A percentile compares a stretch with the other conserved stretches of the same genome.
phyloP scores from a whole-genome alignment of 2,888 invertebrate species.

The Leptinotarsa peninsularis region DNA sequence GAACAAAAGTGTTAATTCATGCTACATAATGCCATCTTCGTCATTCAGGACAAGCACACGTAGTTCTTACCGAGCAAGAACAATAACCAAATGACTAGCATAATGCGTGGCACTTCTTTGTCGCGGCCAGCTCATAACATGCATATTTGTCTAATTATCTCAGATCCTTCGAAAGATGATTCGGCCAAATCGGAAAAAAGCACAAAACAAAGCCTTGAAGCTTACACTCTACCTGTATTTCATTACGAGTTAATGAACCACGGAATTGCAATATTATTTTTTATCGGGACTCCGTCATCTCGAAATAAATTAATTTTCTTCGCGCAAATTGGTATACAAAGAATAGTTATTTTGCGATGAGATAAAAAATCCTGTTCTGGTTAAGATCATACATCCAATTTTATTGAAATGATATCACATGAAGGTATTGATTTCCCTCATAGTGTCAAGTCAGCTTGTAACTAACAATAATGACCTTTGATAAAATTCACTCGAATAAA shows the following conservation, averaged over 20 bases:
- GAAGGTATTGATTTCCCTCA: background rate
- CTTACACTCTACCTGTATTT: constrained; percentile 43
- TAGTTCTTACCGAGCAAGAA: constrained; percentile 54
- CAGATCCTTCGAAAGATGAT: constrained; percentile 56
- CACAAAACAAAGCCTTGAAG: constrained; percentile 32
- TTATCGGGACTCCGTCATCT: constrained; percentile 22
- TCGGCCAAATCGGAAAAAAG: constrained; percentile 50
- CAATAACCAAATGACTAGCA: constrained; percentile 58
- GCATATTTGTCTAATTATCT: constrained; percentile 59
- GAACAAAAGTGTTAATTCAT: constrained; percentile 53
- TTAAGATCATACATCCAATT: background rate
- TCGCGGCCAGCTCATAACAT: constrained; percentile 52
- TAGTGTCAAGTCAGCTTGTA: background rate
- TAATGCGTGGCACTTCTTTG: constrained; percentile 49
- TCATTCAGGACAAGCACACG: constrained; percentile 37
- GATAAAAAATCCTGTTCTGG: background rate
- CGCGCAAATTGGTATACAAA: background rate
- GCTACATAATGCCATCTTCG: constrained; percentile 56
- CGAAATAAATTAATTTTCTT: constrained; percentile 33
- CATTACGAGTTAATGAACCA: constrained; percentile 45
- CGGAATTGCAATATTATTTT: constrained; percentile 46
- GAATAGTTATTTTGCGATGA: background rate
- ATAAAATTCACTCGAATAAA: too few relatives aligned
- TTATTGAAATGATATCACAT: background rate
- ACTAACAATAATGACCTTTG: too few relatives aligned